Evolutionary conservation across 2,113 vertebrate species (phyloP).

Genomic region (Peromyscus polionotus): DNA sequence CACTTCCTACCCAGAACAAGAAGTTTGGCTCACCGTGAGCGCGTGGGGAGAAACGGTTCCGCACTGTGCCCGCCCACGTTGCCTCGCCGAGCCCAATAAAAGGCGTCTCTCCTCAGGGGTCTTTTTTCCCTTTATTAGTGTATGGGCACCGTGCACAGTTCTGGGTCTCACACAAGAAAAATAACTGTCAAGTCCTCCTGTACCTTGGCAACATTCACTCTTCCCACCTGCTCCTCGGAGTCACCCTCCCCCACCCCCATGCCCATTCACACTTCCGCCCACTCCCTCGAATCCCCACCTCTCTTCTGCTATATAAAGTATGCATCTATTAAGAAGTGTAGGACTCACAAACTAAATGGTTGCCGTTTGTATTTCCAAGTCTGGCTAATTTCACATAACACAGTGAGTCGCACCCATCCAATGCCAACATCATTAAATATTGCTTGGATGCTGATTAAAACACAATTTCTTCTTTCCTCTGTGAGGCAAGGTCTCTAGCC

Average conservation of each 20-base stretch:
- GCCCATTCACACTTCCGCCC: neutral
- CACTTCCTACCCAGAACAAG: neutral
- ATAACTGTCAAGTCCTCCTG: neutral
- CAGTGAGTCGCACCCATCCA: neutral
- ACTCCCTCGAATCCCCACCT: neutral
- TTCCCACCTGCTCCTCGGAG: neutral
- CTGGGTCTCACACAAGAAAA: neutral
- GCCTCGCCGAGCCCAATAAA: neutral
- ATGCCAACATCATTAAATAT: neutral
- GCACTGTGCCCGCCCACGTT: neutral
- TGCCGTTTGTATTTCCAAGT: neutral
- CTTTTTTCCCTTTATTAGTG: slow-evolving; percentile 27
- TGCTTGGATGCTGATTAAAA: neutral
- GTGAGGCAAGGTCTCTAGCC: neutral
- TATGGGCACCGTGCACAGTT: neutral
- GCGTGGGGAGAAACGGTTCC: neutral
- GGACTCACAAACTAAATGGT: neutral
- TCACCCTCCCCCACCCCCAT: no score
- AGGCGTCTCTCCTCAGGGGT: neutral
- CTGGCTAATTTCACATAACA: neutral
- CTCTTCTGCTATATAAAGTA: neutral
- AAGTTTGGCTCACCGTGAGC: neutral
- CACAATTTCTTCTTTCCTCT: neutral
- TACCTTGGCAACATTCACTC: neutral
- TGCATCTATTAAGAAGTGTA: neutral